Evolutionary conservation across 2,888 invertebrate species (phyloP).

Genomic region (Parnassius smintheus): DNA sequence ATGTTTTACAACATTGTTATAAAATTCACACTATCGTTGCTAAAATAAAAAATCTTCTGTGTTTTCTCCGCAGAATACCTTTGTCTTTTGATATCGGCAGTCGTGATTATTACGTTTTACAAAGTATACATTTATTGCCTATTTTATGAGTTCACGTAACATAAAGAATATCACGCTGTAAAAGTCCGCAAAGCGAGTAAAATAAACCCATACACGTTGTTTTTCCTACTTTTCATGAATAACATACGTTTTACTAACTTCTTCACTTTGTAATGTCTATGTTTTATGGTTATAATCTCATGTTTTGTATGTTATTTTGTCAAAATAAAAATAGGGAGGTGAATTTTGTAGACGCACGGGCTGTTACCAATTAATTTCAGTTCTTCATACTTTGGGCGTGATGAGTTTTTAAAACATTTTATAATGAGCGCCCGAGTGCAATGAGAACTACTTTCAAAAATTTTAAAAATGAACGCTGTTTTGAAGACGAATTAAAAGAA

Average conservation of each 20-base stretch:
- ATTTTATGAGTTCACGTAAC: slow-evolving; percentile 27
- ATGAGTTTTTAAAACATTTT: too few species aligned
- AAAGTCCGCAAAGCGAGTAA: slow-evolving; percentile 24
- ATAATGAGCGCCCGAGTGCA: too few species aligned
- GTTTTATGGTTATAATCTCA: slow-evolving; percentile 14
- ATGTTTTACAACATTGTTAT: slow-evolving; percentile 20
- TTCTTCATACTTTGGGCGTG: too few species aligned
- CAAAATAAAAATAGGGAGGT: slow-evolving; percentile 17
- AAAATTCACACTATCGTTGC: slow-evolving; percentile 13
- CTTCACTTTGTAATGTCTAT: slow-evolving; percentile 26
- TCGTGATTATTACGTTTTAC: slow-evolving; percentile 31
- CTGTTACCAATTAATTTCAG: slow-evolving; percentile 1
- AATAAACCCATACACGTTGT: slow-evolving; percentile 26
- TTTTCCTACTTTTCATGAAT: slow-evolving; percentile 24
- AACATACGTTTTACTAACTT: slow-evolving; percentile 28
- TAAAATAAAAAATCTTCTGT: slow-evolving; percentile 21
- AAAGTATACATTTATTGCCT: slow-evolving; percentile 27
- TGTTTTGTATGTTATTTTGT: slow-evolving; percentile 16
- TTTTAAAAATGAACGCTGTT: too few species aligned
- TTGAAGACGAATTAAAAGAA: too few species aligned
- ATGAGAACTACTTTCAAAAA: too few species aligned
- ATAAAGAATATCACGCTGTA: slow-evolving; percentile 26
- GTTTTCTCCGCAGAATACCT: slow-evolving; percentile 10
- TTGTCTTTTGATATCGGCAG: slow-evolving; percentile 18
- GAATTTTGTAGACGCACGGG: slow-evolving; percentile 1